Percentiles rank a stretch among this genome's conserved stretches.
phyloP scores from a whole-genome alignment of 2,113 vertebrate genomes.

The Addax nasomaculatus region DNA sequence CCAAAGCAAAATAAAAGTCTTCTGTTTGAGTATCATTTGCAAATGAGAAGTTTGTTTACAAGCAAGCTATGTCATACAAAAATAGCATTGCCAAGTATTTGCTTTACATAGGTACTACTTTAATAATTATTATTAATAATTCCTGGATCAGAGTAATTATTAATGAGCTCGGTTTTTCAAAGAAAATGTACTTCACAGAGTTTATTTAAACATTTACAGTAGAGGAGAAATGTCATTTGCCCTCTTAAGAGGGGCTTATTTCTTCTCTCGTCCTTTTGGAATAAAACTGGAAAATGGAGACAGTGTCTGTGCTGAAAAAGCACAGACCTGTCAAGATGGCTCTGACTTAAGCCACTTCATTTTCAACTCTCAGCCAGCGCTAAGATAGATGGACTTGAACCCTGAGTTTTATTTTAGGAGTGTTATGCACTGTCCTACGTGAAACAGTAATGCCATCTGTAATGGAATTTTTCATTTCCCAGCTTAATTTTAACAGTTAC shows the following conservation, averaged over 20 bases:
- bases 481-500: background rate
- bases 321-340: background rate
- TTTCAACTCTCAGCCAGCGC: background rate
- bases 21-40: background rate
- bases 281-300: background rate
- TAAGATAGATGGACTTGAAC: background rate
- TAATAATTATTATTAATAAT: background rate
- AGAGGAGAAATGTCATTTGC: background rate
- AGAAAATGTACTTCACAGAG: background rate
- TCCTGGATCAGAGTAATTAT: background rate
- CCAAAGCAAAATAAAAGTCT: background rate
- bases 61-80: background rate
- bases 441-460: background rate
- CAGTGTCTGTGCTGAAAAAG: background rate
- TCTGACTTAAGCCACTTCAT: background rate
- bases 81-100: background rate
- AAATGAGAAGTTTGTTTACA: background rate
- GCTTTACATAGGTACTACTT: background rate
- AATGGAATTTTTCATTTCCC: background rate
- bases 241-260: background rate
- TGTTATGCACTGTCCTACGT: background rate
- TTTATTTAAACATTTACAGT: background rate
- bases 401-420: background rate
- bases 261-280: background rate
- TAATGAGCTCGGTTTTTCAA: background rate